Evolutionary conservation across 2,113 vertebrate genomes (phyloP).

Genomic region (Talpa occidentalis): DNA sequence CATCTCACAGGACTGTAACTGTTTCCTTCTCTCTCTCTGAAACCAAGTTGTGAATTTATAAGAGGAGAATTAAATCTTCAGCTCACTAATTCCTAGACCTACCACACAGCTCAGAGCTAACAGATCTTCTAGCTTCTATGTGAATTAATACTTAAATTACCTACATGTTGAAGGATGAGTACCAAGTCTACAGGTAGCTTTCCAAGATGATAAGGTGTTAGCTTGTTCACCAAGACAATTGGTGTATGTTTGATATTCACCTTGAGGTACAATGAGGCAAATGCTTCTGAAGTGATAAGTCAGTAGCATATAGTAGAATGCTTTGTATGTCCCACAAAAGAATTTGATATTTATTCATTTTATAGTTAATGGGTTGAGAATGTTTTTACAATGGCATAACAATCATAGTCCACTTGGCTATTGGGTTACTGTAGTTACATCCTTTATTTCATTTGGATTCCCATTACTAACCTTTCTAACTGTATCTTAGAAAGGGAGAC

Average conservation of each 20-base stretch:
- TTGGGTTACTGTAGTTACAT: neutral
- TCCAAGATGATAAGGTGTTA: neutral
- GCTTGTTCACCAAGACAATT: neutral
- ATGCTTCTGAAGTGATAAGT: neutral
- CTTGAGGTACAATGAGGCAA: neutral
- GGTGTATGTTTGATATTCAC: neutral
- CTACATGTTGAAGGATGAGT: neutral
- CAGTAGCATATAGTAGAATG: neutral
- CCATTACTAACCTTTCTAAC: neutral
- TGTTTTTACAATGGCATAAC: neutral
- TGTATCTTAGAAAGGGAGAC: neutral
- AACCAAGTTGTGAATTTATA: neutral
- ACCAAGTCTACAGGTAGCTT: neutral
- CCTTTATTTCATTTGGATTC: neutral
- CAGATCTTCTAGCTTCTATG: neutral
- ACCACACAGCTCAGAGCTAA: neutral
- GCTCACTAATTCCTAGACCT: neutral
- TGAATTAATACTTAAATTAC: neutral
- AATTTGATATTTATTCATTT: neutral
- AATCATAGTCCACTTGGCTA: neutral
- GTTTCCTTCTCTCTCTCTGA: neutral
- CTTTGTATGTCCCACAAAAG: neutral
- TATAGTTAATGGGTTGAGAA: neutral
- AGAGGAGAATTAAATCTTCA: neutral
- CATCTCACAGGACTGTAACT: neutral